Evolutionary conservation across 2,888 invertebrate species (phyloP).

Genomic region (Meteorus colon): DNA sequence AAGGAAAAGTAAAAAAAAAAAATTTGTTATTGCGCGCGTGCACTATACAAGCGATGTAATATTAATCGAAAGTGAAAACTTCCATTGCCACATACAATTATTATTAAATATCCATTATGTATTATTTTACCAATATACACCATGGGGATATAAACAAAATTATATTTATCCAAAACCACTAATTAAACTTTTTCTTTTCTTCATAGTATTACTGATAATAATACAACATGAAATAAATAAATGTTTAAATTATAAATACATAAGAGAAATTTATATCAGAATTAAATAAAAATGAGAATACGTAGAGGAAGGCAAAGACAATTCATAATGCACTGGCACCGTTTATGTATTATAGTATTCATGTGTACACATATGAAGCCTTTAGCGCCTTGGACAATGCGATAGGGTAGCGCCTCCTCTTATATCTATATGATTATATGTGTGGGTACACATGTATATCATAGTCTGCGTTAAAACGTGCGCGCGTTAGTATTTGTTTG

Average conservation of each 20-base stretch:
- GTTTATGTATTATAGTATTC: slow-evolving; percentile 46
- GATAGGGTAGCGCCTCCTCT: slow-evolving; percentile 21
- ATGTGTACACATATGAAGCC: slow-evolving; percentile 60
- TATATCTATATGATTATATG: too few species aligned
- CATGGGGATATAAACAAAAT: background rate
- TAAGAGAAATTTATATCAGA: background rate
- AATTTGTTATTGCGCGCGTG: slow-evolving; percentile 30
- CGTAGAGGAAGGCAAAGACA: slow-evolving; percentile 8
- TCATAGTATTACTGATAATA: background rate
- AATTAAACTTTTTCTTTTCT: background rate
- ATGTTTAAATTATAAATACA: background rate
- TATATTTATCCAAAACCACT: background rate
- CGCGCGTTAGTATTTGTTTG: slow-evolving; percentile 20
- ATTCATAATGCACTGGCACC: slow-evolving; percentile 51
- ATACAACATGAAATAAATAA: background rate
- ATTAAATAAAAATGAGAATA: background rate
- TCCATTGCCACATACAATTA: slow-evolving; percentile 5
- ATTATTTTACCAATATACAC: background rate
- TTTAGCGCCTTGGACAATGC: slow-evolving; percentile 68
- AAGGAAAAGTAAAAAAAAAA: slow-evolving; percentile 41
- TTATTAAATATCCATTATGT: slow-evolving; percentile 9
- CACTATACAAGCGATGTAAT: slow-evolving; percentile 20
- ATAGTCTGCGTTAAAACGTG: background rate
- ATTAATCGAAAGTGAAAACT: slow-evolving; percentile 35
- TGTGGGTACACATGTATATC: background rate